Base-by-base conservation (phyloP, 2,113 vertebrate genomes). In the Desmodus rotundus region DNA sequence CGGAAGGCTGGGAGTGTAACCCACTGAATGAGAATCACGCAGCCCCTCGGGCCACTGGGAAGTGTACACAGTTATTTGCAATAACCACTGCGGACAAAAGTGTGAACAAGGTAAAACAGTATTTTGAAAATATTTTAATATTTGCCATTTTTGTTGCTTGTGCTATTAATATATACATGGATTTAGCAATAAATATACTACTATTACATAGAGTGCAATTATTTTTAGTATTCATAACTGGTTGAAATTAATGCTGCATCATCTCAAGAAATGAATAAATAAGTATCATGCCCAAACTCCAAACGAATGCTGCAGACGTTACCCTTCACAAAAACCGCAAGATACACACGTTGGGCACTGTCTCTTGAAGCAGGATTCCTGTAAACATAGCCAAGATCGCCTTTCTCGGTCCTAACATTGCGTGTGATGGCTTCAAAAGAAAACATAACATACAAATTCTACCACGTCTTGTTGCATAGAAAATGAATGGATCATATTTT, bases 121-220 rank as follows among this genome's bases (percentile, higher is more conserved):
- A 98, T 97, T 98, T 98, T 98, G 93, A 98, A 96, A 98, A 98
- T 98, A 98, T 96, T 97, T 98, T 98, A 98, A 98, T 97, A 97
- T 97, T 77, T 33, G 95, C 87, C 97, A 98, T 98, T 98, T 97
- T 95, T 98, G 95, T 38, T 96, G 95, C 68, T 97, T 97, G 97
- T 97, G 97, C 97, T 97, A 96, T 97, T 98, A 98, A 97, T 98
- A 98, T 98, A 95, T 96, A 98, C 93, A 98, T 67, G 97, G 96
- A 97, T 98, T 98, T 98, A 97, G 96, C 97, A 97, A 98, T 98
- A 98, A 98, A 98, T 98, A 98, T 54, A 94, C 94, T 97, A 97
- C 91, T 96, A 96, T 97, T 98, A 98, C 98, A 98, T 91, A 98
- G 97, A 98, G 96, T 98, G 97, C 98, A 98, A 97, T 78, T 78